phyloP scores from a whole-genome alignment of 2,113 vertebrate species.

The Podocnemis expansa region DNA sequence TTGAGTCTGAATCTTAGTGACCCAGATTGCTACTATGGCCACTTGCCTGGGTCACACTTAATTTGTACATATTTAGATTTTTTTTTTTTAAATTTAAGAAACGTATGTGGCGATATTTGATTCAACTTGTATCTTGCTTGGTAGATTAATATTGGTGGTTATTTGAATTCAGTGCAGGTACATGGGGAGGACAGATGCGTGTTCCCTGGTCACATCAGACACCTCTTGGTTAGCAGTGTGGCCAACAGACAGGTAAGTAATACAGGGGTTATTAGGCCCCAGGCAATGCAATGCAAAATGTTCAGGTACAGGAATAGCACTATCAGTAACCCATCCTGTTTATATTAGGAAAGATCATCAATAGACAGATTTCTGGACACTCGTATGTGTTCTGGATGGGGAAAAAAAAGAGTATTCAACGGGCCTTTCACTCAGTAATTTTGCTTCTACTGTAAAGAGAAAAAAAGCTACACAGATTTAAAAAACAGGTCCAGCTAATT shows the following conservation, averaged over 20 bases:
- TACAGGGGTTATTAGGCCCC: neutral
- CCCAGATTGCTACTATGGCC: conserved; percentile 18
- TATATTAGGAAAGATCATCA: no score
- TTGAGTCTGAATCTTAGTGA: conserved; percentile 13
- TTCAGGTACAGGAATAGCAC: neutral
- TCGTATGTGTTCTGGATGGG: no score
- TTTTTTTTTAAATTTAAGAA: neutral
- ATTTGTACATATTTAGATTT: neutral
- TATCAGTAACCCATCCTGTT: neutral
- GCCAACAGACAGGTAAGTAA: neutral
- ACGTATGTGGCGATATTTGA: neutral
- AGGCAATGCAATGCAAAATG: neutral
- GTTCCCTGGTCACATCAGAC: neutral
- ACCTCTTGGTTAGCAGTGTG: conserved; percentile 22
- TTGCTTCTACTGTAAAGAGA: neutral
- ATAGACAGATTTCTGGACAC: no score
- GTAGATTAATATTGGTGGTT: neutral
- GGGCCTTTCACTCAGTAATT: no score
- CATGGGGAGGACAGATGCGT: neutral
- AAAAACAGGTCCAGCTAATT: neutral
- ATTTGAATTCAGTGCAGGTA: neutral
- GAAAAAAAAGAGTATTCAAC: no score
- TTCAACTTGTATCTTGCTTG: neutral
- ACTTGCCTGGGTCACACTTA: neutral
- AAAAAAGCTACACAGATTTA: neutral